phyloP scores from a whole-genome alignment of 2,113 vertebrate genomes.

The Rhinoderma darwinii region DNA sequence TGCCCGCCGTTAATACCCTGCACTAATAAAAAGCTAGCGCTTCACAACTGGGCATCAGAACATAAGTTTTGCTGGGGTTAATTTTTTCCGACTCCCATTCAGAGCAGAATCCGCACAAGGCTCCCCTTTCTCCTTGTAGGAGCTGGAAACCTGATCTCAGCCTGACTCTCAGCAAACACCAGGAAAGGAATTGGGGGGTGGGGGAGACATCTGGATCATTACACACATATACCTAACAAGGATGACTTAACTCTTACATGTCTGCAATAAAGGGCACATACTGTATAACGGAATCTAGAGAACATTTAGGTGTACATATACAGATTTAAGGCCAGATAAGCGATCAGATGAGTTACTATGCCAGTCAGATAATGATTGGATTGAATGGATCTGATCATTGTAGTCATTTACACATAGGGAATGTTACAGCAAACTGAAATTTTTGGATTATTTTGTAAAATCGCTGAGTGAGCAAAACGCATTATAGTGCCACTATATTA shows the following conservation, averaged over 20 bases:
- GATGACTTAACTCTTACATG: conserved; percentile 40
- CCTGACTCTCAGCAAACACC: conserved; percentile 65
- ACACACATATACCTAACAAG: conserved; percentile 50
- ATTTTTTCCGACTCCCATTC: conserved; percentile 46
- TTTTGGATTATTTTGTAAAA: too few species aligned
- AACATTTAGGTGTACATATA: too few species aligned
- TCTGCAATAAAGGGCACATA: neutral
- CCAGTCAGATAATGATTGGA: too few species aligned
- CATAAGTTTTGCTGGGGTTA: conserved; percentile 35
- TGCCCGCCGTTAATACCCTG: neutral
- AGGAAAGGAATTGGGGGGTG: conserved; percentile 55
- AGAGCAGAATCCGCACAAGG: conserved; percentile 58
- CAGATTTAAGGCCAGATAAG: neutral
- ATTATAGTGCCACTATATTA: too few species aligned
- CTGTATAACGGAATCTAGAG: neutral
- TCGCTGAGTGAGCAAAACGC: too few species aligned
- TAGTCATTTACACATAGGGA: neutral
- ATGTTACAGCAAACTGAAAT: neutral
- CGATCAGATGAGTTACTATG: too few species aligned
- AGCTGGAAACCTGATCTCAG: conserved; percentile 63
- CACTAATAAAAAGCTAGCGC: neutral
- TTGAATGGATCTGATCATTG: too few species aligned
- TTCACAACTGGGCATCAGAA: neutral
- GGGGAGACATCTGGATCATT: conserved; percentile 34
- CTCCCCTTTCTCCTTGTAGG: conserved; percentile 55